Evolutionary conservation across 2,888 invertebrate species (phyloP).

Genomic region (Mycogona germanica): DNA sequence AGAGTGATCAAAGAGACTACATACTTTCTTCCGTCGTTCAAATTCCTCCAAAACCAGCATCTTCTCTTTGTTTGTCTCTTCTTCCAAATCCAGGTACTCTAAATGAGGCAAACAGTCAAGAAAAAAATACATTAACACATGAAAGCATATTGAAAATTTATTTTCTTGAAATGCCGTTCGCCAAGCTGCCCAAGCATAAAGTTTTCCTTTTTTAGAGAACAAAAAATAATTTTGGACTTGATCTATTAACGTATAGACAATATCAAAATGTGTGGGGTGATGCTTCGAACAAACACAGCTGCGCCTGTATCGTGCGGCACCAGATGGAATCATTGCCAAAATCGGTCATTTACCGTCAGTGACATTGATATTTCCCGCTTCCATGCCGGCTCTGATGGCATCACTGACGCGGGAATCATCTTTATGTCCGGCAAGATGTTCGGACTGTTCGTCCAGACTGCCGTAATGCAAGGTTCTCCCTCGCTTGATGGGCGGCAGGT

Average conservation of each 20-base stretch:
- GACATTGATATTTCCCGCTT: slow-evolving; percentile 50
- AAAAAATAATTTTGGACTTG: too few relatives aligned
- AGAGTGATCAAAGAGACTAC: not conserved
- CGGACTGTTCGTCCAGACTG: slow-evolving; percentile 65
- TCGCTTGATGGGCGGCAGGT: slow-evolving; percentile 57
- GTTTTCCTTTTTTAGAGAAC: too few relatives aligned
- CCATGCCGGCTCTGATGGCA: slow-evolving; percentile 42
- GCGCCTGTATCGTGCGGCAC: not conserved
- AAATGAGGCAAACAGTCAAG: slow-evolving; percentile 26
- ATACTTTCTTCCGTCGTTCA: slow-evolving; percentile 75
- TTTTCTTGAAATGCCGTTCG: too few relatives aligned
- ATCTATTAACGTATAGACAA: too few relatives aligned
- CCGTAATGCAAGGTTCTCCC: slow-evolving; percentile 74
- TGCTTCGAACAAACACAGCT: too few relatives aligned
- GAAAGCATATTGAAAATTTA: not conserved
- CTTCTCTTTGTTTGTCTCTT: slow-evolving; percentile 75
- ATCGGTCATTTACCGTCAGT: slow-evolving; percentile 34
- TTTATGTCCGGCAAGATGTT: slow-evolving; percentile 46
- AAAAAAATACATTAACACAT: not conserved
- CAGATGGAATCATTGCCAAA: not conserved
- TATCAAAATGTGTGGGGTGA: too few relatives aligned
- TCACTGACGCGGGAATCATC: slow-evolving; percentile 40
- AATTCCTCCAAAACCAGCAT: slow-evolving; percentile 90
- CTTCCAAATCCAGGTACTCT: slow-evolving; percentile 78
- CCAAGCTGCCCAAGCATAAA: too few relatives aligned